Evolutionary conservation across 2,888 invertebrate species (phyloP), one percentile per base, ranked within the genome.

Genomic region (Hipparchia semele): DNA sequence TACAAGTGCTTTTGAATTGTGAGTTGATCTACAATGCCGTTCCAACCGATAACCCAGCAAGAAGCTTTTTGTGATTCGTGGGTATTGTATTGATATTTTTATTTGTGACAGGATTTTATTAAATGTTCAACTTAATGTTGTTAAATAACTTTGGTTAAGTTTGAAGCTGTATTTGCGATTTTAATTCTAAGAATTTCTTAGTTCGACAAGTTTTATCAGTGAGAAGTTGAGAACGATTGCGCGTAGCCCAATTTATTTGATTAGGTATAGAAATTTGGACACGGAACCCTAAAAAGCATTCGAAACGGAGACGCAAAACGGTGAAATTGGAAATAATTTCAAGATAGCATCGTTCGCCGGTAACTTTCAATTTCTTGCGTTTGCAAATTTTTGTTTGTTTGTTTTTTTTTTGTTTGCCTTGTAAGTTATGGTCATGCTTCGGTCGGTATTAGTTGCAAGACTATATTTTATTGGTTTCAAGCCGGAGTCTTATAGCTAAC

Each of bases 321-420:
- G 93, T 91, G 92, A 94, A 94, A 94, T 94, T 92, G 91, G 92
- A 92, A 93, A 94, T 93, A 90, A 92, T 93, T 93, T 92, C 82
- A 87, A 89, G 94, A 94, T 94, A 92, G 85, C 88, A 94, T 94
- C 94, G 87, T 80, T 84, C 84, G 84, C 86, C 89, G 91, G 91
- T 90, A 88, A 90, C 90, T 91, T 91, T 91, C 91, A 89, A 89
- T 92, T 90, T 90, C 70, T 89, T 88, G 86, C 87, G 88, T 90
- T 90, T 89, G 90, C 89, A 88, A 88, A 88, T 89, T 87, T 85
- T 82, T 82, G 84, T 76, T 89, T 86, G 56, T 71, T 72, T 64
- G 71, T 78, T 74, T 58, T 13, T 67, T 78, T 86, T 86, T 84
- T 84, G 81, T 84, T 75, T 82, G 78, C 82, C 79, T 71, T 72